These are phyloP conservation scores for Corythornis leucogaster DNA, from an alignment of 2,797 vertebrate genomes.

Conservation along the genomic window DNA sequence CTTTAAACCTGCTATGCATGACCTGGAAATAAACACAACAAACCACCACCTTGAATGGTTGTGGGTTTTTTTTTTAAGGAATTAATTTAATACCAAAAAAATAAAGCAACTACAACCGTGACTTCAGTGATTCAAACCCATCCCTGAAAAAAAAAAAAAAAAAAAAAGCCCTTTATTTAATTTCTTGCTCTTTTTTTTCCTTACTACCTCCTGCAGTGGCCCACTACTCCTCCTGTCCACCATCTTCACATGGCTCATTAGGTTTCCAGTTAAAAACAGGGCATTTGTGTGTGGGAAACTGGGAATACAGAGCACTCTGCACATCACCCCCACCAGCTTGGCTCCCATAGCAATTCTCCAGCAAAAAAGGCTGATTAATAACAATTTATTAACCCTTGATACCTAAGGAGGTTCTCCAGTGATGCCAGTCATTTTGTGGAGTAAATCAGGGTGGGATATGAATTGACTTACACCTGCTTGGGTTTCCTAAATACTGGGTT, in stretches of 20 bases:
- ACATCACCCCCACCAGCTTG: background rate
- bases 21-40: background rate
- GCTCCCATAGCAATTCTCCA: background rate
- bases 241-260: background rate
- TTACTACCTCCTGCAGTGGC: too few species aligned
- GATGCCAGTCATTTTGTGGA: background rate
- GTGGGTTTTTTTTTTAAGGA: background rate
- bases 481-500: background rate
- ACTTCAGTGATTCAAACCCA: background rate
- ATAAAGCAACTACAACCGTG: background rate
- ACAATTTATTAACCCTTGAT: background rate
- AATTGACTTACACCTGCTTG: background rate
- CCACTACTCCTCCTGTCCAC: background rate
- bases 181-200: background rate
- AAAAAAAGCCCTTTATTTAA: background rate
- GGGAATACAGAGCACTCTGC: background rate
- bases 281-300: background rate
- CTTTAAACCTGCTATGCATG: fast-evolving
- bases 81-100: background rate
- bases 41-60: background rate
- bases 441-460: background rate
- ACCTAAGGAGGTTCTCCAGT: background rate
- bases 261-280: background rate
- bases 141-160: background rate
- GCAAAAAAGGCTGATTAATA: background rate